Conservation (phyloP, 2,888 invertebrate genomes). For the Tinea pellionella region DNA sequence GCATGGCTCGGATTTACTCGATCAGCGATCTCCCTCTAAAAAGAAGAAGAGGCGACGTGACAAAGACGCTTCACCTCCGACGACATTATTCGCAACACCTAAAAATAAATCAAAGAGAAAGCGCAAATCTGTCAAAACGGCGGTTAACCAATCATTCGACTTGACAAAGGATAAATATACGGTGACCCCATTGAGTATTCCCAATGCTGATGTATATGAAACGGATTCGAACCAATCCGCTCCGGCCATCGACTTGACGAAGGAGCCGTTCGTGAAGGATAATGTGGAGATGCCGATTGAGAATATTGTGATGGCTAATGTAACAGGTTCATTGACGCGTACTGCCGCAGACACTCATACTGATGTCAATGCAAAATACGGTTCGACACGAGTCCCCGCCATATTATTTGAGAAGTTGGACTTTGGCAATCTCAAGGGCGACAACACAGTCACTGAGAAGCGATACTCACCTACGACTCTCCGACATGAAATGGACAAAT, state of each 20-base stretch:
- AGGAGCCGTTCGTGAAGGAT: background rate
- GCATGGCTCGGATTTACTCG: conserved; percentile 54
- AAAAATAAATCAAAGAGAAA: conserved; percentile 57
- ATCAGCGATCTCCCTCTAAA: conserved; percentile 40
- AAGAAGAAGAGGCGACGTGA: conserved; percentile 54
- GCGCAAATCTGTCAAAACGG: conserved; percentile 27
- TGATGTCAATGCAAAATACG: conserved; percentile 29
- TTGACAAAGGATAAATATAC: conserved; percentile 30
- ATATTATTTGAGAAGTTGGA: conserved; percentile 55
- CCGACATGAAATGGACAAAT: conserved; percentile 69
- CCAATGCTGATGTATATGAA: conserved; percentile 65
- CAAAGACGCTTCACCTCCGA: conserved; percentile 35
- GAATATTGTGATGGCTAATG: conserved; percentile 53
- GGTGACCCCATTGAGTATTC: conserved; percentile 45
- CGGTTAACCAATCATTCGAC: background rate
- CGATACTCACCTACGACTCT: conserved; percentile 50
- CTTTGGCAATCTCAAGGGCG: conserved; percentile 57
- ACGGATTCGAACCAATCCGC: conserved; percentile 67
- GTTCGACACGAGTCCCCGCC: conserved; percentile 54
- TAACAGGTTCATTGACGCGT: conserved; percentile 38
- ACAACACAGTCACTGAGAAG: conserved; percentile 22
- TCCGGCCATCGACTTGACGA: conserved; percentile 11
- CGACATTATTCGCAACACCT: conserved; percentile 58
- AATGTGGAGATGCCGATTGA: conserved; percentile 25
- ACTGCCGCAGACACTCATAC: conserved; percentile 13